Conservation (phyloP, 1,140 invertebrate species). For the Drepana arcuata region DNA sequence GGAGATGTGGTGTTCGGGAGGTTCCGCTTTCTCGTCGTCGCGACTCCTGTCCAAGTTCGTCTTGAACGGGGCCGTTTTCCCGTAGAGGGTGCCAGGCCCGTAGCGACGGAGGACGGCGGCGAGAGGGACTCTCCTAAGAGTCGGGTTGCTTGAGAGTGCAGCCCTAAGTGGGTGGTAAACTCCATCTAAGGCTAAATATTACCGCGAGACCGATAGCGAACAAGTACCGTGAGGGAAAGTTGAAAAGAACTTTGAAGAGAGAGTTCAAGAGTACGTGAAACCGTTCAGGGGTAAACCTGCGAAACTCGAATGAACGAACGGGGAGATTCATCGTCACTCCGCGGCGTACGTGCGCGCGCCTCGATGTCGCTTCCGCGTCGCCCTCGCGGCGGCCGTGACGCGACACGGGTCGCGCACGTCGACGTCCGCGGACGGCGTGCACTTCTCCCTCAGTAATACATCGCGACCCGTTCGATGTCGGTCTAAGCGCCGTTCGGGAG, state of each 20-base stretch:
- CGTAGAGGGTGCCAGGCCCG: constrained; percentile 82
- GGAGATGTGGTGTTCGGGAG: constrained; percentile 81
- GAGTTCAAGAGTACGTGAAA: constrained; percentile 91
- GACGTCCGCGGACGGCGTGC: constrained; percentile 56
- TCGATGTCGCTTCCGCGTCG: no score
- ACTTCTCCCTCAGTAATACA: constrained; percentile 52
- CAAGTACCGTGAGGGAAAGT: constrained; percentile 94
- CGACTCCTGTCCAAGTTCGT: constrained; percentile 75
- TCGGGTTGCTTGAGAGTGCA: constrained; percentile 90
- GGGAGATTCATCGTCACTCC: constrained; percentile 69
- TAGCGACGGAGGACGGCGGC: constrained; percentile 70
- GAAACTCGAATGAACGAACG: constrained; percentile 74
- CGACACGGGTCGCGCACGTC: no score
- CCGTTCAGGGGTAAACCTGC: constrained; percentile 80
- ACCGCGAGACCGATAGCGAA: constrained; percentile 89
- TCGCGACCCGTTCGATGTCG: constrained; percentile 43
- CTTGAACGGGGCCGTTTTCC: constrained; percentile 78
- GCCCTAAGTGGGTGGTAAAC: constrained; percentile 87
- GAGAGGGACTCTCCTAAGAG: constrained; percentile 78
- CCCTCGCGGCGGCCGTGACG: no score
- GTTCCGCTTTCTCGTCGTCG: constrained; percentile 51
- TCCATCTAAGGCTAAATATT: constrained; percentile 91
- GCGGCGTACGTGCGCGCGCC: constrained; percentile 38
- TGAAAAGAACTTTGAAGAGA: constrained; percentile 93
- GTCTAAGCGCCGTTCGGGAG: constrained; percentile 35